Conservation (phyloP, 2,797 vertebrate species). For the Eidolon dupreanum region DNA sequence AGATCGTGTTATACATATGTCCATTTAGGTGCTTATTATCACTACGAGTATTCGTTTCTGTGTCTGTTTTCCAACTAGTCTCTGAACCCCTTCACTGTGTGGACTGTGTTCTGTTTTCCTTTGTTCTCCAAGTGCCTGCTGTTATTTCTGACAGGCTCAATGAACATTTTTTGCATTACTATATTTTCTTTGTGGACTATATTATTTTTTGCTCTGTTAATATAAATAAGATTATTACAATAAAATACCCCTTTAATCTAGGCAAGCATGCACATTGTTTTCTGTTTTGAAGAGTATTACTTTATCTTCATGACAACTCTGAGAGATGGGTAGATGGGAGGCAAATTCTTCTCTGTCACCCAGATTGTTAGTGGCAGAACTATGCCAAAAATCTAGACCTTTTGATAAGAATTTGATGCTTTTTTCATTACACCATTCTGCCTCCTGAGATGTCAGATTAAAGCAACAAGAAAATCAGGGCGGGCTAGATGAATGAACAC, state of each 20-base stretch:
- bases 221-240: not conserved
- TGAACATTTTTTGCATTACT: conserved; percentile 45
- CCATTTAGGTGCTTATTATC: not conserved
- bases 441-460: conserved; percentile 42
- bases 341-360: not conserved
- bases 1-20: too few relatives aligned
- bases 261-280: not conserved
- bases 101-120: not conserved
- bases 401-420: not conserved
- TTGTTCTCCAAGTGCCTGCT: conserved; percentile 9
- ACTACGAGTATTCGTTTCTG: not conserved
- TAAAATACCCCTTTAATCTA: not conserved
- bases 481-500: not conserved
- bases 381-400: conserved; percentile 18
- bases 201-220: not conserved
- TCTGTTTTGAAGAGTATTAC: conserved; percentile 15
- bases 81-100: not conserved
- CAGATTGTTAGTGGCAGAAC: not conserved
- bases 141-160: not conserved
- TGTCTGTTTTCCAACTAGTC: not conserved
- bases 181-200: conserved; percentile 23
- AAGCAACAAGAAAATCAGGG: conserved; percentile 21
- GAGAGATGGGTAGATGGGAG: not conserved
- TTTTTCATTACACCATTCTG: conserved; percentile 10
- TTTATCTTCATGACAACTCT: not conserved